Base-by-base conservation (phyloP, 2,888 invertebrate species). In the Poecilobothrus nobilitatus region DNA sequence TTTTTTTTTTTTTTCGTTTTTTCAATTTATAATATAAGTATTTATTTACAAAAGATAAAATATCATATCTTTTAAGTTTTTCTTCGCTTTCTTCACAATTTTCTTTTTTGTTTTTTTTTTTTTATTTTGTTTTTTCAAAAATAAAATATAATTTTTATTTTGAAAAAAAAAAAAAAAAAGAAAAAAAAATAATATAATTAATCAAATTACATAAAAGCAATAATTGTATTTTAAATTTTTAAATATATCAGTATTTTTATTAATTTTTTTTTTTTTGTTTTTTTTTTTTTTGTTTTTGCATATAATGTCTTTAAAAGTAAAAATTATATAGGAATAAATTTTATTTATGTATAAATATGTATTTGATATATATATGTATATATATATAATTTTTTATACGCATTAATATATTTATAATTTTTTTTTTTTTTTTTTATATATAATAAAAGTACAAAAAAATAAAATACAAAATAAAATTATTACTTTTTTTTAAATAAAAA, bases 1-100 rank as follows among this genome's bases (percentile, higher is more conserved):
- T 27, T 27, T 27, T 27, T 27, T 27, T 27, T 27, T 27, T 27
- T 27, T 5, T 27, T 27, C 27, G 27, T 18, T 53, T 53, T 37
- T 53, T 53, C 53, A 53, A 53, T 53, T 53, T 53, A 53, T 53
- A 53, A 53, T 53, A 53, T 53, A 53, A 53, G 53, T 53, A 53
- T 53, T 53, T 53, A 53, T 53, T 53, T 53, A 53, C 53, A 53
- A 53, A 53, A 53, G 53, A 53, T 53, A 53, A 53, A 53, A 53
- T 53, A 53, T 53, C 53, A 53, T 53, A 53, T 53, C 53, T 53
- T 53, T 53, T n/a, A 53, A 53, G 53, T 53, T 53, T 37, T 53
- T 18, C 53, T 53, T 53, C n/a, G 53, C n/a, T 53, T 53, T 53
- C 53, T 53, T n/a, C 18, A 12, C 53, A 18, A 12, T n/a, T 53